phyloP scores from a whole-genome alignment of 1,140 invertebrate species.

The Pemphigus obesinymphae region DNA sequence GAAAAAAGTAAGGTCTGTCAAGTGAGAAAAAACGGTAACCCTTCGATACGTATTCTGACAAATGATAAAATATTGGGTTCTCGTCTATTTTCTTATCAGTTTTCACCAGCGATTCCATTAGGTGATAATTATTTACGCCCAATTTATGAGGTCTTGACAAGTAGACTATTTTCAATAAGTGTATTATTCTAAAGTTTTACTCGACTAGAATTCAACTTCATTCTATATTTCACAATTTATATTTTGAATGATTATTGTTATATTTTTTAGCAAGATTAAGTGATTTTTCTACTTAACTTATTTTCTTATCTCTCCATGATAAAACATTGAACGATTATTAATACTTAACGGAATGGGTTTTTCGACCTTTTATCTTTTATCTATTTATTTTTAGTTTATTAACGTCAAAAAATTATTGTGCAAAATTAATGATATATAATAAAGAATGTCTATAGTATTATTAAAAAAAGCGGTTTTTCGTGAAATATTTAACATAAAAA shows the following conservation, averaged over 20 bases:
- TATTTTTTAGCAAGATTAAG: background rate
- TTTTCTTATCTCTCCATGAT: background rate
- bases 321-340: background rate
- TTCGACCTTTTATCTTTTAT: no score
- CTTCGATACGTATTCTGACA: background rate
- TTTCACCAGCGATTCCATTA: background rate
- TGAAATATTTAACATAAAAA: background rate
- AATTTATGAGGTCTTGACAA: background rate
- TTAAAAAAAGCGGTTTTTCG: background rate
- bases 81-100: background rate
- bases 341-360: background rate
- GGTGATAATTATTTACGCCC: background rate
- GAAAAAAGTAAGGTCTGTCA: background rate
- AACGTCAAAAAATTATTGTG: background rate
- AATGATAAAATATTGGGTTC: background rate
- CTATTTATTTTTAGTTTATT: background rate
- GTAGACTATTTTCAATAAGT: background rate
- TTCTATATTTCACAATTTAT: background rate
- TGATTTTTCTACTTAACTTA: background rate
- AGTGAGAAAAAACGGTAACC: background rate
- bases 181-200: background rate
- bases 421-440: background rate
- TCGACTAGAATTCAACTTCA: background rate
- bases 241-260: background rate
- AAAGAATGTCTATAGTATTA: background rate